Conservation (phyloP, 1,140 invertebrate genomes). For the Trachymyrmex septentrionalis region DNA sequence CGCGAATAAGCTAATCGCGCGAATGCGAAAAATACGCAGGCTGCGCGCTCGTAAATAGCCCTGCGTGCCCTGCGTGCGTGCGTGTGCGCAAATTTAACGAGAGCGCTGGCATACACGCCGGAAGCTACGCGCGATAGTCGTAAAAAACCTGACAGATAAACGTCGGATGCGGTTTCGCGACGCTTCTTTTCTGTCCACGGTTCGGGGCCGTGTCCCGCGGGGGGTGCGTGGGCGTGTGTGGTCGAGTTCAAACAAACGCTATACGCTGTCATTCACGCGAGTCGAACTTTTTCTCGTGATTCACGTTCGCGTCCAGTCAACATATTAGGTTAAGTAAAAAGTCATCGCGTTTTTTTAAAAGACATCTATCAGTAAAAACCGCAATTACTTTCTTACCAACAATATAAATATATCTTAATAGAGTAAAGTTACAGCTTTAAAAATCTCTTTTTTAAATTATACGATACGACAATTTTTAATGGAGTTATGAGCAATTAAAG, state of each 20-base stretch:
- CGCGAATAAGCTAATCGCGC: conserved; percentile 20
- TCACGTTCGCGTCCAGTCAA: background rate
- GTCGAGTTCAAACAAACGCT: background rate
- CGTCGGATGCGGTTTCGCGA: conserved; percentile 37
- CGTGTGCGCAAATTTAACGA: conserved; percentile 58
- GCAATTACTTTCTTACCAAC: too few relatives aligned
- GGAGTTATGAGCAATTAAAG: too few relatives aligned
- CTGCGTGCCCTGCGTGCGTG: background rate
- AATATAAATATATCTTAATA: too few relatives aligned
- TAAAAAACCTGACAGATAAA: conserved; percentile 61
- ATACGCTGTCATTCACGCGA: conserved; percentile 9
- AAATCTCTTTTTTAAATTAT: too few relatives aligned
- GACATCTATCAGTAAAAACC: too few relatives aligned
- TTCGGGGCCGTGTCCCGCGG: background rate
- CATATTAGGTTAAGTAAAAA: too few relatives aligned
- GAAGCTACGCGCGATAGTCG: conserved; percentile 62
- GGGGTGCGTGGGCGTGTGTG: conserved; percentile 9
- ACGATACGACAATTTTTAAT: too few relatives aligned
- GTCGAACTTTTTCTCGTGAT: conserved; percentile 15
- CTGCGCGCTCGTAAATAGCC: conserved; percentile 43
- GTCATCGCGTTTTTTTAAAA: too few relatives aligned
- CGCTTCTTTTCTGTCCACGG: conserved; percentile 7
- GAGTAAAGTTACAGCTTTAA: too few relatives aligned
- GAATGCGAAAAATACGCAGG: conserved; percentile 20
- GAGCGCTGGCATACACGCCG: conserved; percentile 37